Evolutionary conservation across 2,113 vertebrate genomes (phyloP).

Genomic region (Brachyhypopomus occidentalis): DNA sequence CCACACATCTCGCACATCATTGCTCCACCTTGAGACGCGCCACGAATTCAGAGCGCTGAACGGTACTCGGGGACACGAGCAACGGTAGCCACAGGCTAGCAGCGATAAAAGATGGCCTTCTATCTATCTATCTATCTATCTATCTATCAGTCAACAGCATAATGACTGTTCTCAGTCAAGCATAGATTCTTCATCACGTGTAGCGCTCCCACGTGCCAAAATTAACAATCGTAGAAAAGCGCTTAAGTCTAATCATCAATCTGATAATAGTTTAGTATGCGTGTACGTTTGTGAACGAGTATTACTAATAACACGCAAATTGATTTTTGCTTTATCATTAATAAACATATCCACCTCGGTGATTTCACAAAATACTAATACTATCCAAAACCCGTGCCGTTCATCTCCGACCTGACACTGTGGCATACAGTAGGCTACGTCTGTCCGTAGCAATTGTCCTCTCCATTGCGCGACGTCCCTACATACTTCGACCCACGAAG

Average conservation of each 20-base stretch:
- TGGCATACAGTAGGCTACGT: too few relatives aligned
- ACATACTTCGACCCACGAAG: constrained; percentile 30
- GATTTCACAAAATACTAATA: too few relatives aligned
- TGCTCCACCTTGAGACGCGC: constrained; percentile 71
- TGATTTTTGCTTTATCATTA: background rate
- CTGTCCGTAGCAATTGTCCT: too few relatives aligned
- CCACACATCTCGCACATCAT: constrained; percentile 50
- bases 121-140: too few relatives aligned
- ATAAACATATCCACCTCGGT: background rate
- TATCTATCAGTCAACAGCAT: too few relatives aligned
- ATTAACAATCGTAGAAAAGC: too few relatives aligned
- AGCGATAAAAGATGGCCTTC: too few relatives aligned
- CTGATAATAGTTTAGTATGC: constrained; percentile 13
- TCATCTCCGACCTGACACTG: too few relatives aligned
- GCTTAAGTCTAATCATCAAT: too few relatives aligned
- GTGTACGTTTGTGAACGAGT: background rate
- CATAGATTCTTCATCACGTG: background rate
- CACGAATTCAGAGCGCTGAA: constrained; percentile 62
- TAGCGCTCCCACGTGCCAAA: background rate
- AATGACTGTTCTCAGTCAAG: background rate
- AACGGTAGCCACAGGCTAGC: too few relatives aligned
- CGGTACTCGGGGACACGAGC: background rate
- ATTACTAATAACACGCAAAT: background rate
- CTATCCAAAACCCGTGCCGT: too few relatives aligned
- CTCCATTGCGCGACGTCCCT: too few relatives aligned